phyloP scores from a whole-genome alignment of 1,140 invertebrate genomes.

The Penaeus chinensis region DNA sequence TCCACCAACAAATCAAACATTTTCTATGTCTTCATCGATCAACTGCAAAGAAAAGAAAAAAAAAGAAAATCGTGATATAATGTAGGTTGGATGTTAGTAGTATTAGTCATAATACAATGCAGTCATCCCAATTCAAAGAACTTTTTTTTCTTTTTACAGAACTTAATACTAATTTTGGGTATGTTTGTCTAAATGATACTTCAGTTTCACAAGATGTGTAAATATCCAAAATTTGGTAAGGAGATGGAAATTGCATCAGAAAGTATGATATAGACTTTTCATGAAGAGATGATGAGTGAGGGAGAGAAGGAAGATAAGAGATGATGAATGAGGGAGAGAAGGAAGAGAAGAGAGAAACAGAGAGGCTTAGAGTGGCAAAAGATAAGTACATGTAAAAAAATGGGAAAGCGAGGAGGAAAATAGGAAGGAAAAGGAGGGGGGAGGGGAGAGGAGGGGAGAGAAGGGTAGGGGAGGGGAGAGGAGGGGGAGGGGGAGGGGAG shows the following conservation, averaged over 20 bases:
- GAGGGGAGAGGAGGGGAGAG: too few relatives aligned
- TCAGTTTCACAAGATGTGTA: too few relatives aligned
- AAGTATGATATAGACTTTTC: too few relatives aligned
- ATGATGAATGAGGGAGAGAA: not conserved
- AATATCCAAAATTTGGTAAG: too few relatives aligned
- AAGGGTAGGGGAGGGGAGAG: too few relatives aligned
- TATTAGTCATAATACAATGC: conserved; percentile 37
- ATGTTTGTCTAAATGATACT: not conserved
- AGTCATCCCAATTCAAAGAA: conserved; percentile 14
- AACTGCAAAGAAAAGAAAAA: conserved; percentile 60
- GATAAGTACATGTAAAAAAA: too few relatives aligned
- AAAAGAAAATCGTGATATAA: conserved; percentile 39
- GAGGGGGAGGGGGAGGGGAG: too few relatives aligned
- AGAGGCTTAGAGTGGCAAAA: not conserved
- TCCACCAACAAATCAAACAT: conserved; percentile 54
- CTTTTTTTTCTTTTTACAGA: not conserved
- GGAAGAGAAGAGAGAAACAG: not conserved
- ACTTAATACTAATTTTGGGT: not conserved
- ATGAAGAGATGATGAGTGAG: too few relatives aligned
- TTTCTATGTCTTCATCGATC: conserved; percentile 60
- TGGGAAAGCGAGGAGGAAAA: too few relatives aligned
- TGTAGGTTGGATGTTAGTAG: conserved; percentile 40
- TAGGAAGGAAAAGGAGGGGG: too few relatives aligned
- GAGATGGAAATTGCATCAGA: too few relatives aligned
- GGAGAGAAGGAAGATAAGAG: not conserved